phyloP scores from a whole-genome alignment of 1,140 invertebrate genomes.

The Protaetia brevitarsis region DNA sequence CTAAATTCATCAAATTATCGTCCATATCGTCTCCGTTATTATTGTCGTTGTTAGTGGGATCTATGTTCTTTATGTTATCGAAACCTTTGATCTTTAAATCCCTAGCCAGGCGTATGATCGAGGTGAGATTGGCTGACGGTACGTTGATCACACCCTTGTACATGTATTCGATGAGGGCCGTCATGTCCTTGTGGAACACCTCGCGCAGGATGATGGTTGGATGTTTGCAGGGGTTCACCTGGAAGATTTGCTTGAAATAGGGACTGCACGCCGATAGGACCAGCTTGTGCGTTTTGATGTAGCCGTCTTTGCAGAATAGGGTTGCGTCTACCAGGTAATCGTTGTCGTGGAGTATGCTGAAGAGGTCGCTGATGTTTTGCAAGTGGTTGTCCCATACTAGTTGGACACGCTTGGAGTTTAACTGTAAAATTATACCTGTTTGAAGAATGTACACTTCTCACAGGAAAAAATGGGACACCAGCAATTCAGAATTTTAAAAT shows the following conservation, averaged over 20 bases:
- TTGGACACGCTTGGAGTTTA: constrained; percentile 35
- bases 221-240: constrained; percentile 39
- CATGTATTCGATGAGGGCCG: constrained; percentile 36
- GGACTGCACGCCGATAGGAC: constrained; percentile 72
- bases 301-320: constrained; percentile 62
- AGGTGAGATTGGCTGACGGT: constrained; percentile 30
- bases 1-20: constrained; percentile 15
- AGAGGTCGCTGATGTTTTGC: constrained; percentile 66
- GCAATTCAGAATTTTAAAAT: too few relatives aligned
- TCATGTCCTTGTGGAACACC: constrained; percentile 24
- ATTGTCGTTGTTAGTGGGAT: not conserved
- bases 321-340: constrained; percentile 66
- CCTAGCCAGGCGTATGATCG: constrained; percentile 34
- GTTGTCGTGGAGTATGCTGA: constrained; percentile 66
- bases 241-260: constrained; percentile 61
- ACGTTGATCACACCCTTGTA: constrained; percentile 41
- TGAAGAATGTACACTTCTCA: not conserved
- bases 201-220: constrained; percentile 30
- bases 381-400: constrained; percentile 68
- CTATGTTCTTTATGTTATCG: constrained; percentile 22
- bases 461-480: too few relatives aligned
- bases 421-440: constrained; percentile 28
- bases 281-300: constrained; percentile 66
- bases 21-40: constrained; percentile 2
- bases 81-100: constrained; percentile 40